Base-by-base conservation (phyloP, 30 jellyfish, hydroid and myxozoan species). In the Aurelia sp. region DNA sequence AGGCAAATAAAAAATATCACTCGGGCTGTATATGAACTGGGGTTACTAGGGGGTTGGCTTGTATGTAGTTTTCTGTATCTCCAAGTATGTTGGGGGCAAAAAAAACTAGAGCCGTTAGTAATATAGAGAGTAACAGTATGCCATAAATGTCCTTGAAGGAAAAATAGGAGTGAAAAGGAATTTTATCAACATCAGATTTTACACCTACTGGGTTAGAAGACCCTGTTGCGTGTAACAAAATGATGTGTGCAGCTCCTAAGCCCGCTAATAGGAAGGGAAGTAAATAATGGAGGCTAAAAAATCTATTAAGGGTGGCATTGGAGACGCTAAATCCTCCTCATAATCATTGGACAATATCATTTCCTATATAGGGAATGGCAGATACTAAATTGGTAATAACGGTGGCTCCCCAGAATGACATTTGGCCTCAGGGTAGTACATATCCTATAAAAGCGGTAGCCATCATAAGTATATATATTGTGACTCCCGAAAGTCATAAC, bases 391-490 rank as follows among this genome's bases (percentile, higher is more conserved):
- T 85, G 37, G 94, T 85, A 35, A 85, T 85, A 0, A 84, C 93
- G 13, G 93, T 84, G 0, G 93, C 93, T 0, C 93, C 93, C 48
- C 93, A 84, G 4, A 70, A 84, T 1, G 88, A 70, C 93, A 84
- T 84, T 84, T 84, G 93, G 0, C 93, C 93, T 69, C 93, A 84
- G 1, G 93, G 93, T 0, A 84, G 79, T 10, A 84, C 93, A 73
- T 84, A 84, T 0, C 93, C 93, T 72, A 85, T 57, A 40, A 85
- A 85, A 0, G 94, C 94, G 31, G 94, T 71, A 2, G 48, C 63
- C 94, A 85, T 85, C 94, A 85, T 71, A 18, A 85, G 11, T 3
- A 73, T 4, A 21, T 37, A 74, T 0, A 85, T 72, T 4, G 74
- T 16, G 0, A 85, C 75, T 12, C 94, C 94, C 0, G 83, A 59